These are phyloP conservation scores for Botrylloides violaceus DNA, from an alignment of 23 tunicate species.

Conservation along the genomic window DNA sequence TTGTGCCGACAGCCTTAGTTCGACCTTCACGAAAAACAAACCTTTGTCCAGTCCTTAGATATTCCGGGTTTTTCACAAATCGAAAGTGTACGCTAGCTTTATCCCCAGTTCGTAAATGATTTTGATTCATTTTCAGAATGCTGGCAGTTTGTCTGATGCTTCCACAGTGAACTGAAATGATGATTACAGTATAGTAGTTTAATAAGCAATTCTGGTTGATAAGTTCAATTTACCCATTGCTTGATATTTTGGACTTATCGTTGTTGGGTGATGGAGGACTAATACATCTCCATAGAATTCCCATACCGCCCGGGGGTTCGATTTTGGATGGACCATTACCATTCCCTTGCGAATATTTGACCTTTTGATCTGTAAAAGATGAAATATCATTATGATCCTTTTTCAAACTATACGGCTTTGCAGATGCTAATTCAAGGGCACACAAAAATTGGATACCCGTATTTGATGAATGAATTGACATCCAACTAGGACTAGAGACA, in stretches of 20 bases:
- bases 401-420: no score
- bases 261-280: conserved; percentile 97
- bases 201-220: not conserved
- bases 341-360: conserved; percentile 80
- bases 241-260: conserved; percentile 90
- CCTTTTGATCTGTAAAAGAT: conserved; percentile 48
- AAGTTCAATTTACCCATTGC: conserved; percentile 54
- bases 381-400: no score
- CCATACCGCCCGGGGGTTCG: conserved; percentile 99
- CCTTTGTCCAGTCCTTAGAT: conserved; percentile 51
- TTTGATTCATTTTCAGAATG: conserved; percentile 69
- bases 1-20: conserved; percentile 95
- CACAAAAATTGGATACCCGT: not conserved
- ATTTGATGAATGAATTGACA: not conserved
- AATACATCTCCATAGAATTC: conserved; percentile 93
- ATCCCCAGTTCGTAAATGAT: conserved; percentile 91
- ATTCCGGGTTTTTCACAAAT: conserved; percentile 90
- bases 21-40: conserved; percentile 96
- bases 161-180: conserved; percentile 93
- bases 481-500: not conserved
- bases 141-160: conserved; percentile 93
- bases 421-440: no score
- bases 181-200: no score
- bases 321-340: conserved; percentile 85
- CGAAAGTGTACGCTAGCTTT: conserved; percentile 84